Base-by-base conservation (phyloP, 2,888 invertebrate species). In the Metalampra italica region DNA sequence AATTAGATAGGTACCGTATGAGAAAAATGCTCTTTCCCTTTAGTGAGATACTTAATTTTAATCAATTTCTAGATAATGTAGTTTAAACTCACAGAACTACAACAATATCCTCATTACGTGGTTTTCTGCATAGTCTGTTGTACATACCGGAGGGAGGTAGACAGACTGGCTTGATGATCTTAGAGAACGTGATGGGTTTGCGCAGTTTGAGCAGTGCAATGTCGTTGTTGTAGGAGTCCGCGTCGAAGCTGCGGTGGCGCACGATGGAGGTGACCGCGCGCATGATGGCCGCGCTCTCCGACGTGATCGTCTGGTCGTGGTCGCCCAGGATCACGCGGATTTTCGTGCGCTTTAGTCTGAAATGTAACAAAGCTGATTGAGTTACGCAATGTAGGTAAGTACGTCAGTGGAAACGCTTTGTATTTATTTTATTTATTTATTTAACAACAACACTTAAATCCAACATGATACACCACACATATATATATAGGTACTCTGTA, bases 171-270 rank as follows among this genome's bases (percentile, higher is more conserved):
- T 92, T 91, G 54, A 95, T 92, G 54, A 92, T 93, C 77, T 94
- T 94, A 0, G 94, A 92, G 75, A 95, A 96, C 46, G 90, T 89
- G 12, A 96, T 94, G 0, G 95, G 93, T 72, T 95, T 96, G 30
- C 96, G 87, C 13, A 96, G 79, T 65, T 93, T 93, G 14, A 96
- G 82, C 47, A 96, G 79, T 0, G 96, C 96, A 45, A 96, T 95
- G 71, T 96, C 96, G 73, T 96, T 96, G 78, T 96, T 96, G 73
- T 95, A 96, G 0, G 95, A 94, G 66, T 95, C 94, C 1, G 94
- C 92, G 74, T 96, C 95, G 74, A 96, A 96, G 78, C 94, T 95
- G 46, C 94, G 91, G 66, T 96, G 96, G 15, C 94, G 91, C 44
- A 95, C 93, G 49, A 96, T 92, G 34, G 94, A 90, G 22, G 94